Evolutionary conservation across 2,888 invertebrate species (phyloP), one percentile per base, ranked within the genome.

Genomic region (Drosophila glabriapex): DNA sequence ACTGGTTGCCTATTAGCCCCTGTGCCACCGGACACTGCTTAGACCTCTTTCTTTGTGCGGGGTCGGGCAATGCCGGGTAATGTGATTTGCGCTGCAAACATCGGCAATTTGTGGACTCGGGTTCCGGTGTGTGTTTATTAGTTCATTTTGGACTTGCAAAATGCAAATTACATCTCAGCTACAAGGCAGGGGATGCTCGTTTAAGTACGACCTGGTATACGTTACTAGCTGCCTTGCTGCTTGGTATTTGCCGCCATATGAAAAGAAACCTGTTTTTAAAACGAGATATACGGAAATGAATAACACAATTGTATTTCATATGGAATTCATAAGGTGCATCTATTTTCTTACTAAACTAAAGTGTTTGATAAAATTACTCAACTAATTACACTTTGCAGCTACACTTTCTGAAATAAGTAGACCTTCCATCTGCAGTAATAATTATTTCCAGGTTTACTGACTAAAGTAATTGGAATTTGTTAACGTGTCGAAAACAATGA

Each of bases 121-220:
- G 61, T 80, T 82, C 82, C 78, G 76, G 74, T 69, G 72, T 83
- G 75, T 83, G 77, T 78, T 91, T 88, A 91, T 91, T 83, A 88
- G 85, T 80, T 85, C 70, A 78, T 89, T 78, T 78, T 68, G 68
- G 61, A 70, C 71, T 68, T 61, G 76, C 69, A 53, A 80, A 78
- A 85, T 85, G 80, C 80, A 85, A 88, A 85, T 91, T 77, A 78
- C 55, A 52, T 41, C 35, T 41, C 29, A 41, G 70, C 63, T 31
- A 28, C 39, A 46, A 14, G 72, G 37, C 19, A 14, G 46, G 28
- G 14, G 59, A 37, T 46, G 19, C 37, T 43, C 41, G 10, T 29
- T 33, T 46, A n/a, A 33, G n/a, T 33, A 28, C 31, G n/a, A 49
- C 39, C 25, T 33, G 25, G n/a, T 6, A 4, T 25, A 14, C 35